These are phyloP conservation scores for Megaceryle maxima DNA, from an alignment of 2,113 vertebrate species.

Conservation along the genomic window DNA sequence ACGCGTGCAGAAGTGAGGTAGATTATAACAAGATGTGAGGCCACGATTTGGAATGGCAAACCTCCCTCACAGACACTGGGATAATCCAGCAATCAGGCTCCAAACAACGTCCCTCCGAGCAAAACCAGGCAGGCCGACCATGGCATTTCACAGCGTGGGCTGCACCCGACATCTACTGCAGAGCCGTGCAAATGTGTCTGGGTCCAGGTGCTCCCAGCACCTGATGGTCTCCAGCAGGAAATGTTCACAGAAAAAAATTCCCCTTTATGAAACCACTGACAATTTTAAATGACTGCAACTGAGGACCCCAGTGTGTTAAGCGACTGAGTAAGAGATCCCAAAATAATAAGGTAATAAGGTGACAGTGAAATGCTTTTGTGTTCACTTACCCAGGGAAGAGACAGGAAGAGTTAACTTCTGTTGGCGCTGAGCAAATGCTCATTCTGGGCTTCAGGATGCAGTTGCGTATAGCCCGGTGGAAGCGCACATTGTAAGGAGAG, in stretches of 20 bases:
- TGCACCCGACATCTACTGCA: background rate
- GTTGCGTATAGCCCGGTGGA: background rate
- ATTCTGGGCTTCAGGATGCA: background rate
- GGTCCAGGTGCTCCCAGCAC: background rate
- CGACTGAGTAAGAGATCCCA: background rate
- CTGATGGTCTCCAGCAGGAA: background rate
- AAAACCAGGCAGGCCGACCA: background rate
- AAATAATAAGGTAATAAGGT: background rate
- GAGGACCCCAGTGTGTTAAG: background rate
- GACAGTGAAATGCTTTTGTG: background rate
- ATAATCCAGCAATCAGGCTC: slow-evolving; percentile 32
- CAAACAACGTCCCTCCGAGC: background rate
- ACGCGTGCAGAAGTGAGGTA: slow-evolving; percentile 2
- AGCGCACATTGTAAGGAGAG: background rate
- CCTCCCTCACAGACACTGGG: background rate
- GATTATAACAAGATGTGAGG: slow-evolving; percentile 39
- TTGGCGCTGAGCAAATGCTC: background rate
- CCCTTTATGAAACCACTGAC: background rate
- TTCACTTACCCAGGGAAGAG: background rate
- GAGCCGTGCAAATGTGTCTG: background rate
- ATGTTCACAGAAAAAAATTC: rapidly evolving
- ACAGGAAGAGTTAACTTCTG: background rate
- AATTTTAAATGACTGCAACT: background rate
- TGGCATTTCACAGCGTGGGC: background rate
- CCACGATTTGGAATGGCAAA: background rate